These are phyloP conservation scores for Doryteuthis pealeii DNA, from an alignment of 1,140 invertebrate species.

Conservation along the genomic window DNA sequence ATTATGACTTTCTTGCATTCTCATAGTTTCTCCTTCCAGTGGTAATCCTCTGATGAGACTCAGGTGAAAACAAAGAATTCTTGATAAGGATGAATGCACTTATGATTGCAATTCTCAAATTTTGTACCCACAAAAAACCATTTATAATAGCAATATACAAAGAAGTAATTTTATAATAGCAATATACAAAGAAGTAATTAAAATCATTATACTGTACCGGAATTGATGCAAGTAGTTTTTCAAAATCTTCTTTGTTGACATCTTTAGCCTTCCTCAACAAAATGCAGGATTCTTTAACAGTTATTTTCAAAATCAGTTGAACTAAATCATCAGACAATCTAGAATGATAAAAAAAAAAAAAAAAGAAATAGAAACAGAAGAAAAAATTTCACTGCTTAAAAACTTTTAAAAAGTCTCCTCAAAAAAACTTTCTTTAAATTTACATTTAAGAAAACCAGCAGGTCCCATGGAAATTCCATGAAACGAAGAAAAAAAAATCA, in stretches of 20 bases:
- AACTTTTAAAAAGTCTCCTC: no score
- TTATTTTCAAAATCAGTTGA: conserved; percentile 48
- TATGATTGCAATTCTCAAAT: no score
- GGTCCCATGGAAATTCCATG: no score
- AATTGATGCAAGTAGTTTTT: conserved; percentile 43
- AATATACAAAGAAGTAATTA: neutral
- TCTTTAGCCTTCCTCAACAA: conserved; percentile 40
- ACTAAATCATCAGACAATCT: conserved; percentile 54
- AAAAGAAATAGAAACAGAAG: neutral
- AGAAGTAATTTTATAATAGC: neutral
- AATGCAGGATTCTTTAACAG: conserved; percentile 52
- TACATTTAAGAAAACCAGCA: no score
- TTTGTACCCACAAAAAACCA: neutral
- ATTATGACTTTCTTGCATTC: no score
- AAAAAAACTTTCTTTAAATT: no score
- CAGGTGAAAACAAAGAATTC: no score
- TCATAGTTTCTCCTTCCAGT: no score
- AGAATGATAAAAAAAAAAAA: conserved; percentile 21
- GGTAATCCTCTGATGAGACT: no score
- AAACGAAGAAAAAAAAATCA: no score
- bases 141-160: neutral
- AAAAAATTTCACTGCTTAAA: neutral
- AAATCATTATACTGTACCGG: conserved; percentile 42
- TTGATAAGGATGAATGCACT: no score
- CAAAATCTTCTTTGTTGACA: conserved; percentile 38